Evolutionary conservation across 2,797 vertebrate species (phyloP), one percentile per base, ranked within the genome.

Genomic region (Brachymystax lenok): DNA sequence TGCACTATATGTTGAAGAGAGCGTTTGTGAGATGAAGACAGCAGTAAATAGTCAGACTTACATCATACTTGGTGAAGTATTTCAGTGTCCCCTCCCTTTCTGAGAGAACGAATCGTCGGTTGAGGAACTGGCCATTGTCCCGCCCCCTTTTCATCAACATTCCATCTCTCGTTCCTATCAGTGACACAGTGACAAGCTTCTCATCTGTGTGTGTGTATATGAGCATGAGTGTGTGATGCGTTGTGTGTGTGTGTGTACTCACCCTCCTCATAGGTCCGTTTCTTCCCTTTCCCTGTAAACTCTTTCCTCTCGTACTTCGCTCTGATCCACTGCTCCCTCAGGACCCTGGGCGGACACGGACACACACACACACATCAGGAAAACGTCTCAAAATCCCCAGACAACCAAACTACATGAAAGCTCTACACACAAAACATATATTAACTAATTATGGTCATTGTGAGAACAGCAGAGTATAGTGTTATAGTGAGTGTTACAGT

Each of bases 321-420:
- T 83, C 94, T 90, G 75, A 98, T 96, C 97, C 97, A 98, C 86
- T 98, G 96, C 80, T 98, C 96, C 84, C 92, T 94, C 84, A 97
- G 86, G 27, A 95, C 94, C 83, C 97, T 97, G 83, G 1, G 10
- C 61, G 69, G 21, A 64, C 21, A 71, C 68, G 75, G 71, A 74
- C 54, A 77, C 73, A 76, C 63, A 76, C 69, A 76, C 35, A 78
- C 51, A 52, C 59, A 67, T 0, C 14, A 30, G 14, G 30, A 59
- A 17, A 73, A 46, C 8, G 2, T 40, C 35, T 40, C 35, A 40
- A 40, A 40, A 40, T 40, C 33, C 5, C 33, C 5, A 35, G 33
- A 35, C 33, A 6, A 35, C 33, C 8, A 40, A 40, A 40, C 1
- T 40, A 40, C 2, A 40, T 10, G 40, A 40, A 40, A 10, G 7